phyloP scores from a whole-genome alignment of 2,113 vertebrate species.

The Hippocampus guttulatus region DNA sequence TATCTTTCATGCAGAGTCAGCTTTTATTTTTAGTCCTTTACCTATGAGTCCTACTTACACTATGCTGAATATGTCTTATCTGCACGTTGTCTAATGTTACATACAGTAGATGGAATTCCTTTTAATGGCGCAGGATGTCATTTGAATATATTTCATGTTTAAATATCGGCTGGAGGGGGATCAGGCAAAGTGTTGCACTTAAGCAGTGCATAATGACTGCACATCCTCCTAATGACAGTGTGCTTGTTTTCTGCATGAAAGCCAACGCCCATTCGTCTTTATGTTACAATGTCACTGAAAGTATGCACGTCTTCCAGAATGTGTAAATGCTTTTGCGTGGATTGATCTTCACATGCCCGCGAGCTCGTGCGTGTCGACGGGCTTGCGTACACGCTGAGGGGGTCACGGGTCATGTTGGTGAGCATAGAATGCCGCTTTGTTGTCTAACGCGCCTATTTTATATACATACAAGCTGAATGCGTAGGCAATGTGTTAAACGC shows the following conservation, averaged over 20 bases:
- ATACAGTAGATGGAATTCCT: constrained; percentile 61
- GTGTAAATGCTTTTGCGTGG: constrained; percentile 37
- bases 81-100: constrained; percentile 52
- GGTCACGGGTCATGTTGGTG: constrained; percentile 20
- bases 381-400: constrained; percentile 10
- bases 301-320: constrained; percentile 28
- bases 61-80: constrained; percentile 51
- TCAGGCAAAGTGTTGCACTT: constrained; percentile 74
- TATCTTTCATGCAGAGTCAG: constrained; percentile 70
- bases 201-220: constrained; percentile 49
- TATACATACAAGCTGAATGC: constrained; percentile 59
- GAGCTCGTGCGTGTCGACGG: not conserved
- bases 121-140: constrained; percentile 66
- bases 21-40: constrained; percentile 44
- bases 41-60: constrained; percentile 65
- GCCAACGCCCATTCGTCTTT: constrained; percentile 42
- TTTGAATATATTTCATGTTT: constrained; percentile 69
- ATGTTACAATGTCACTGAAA: constrained; percentile 52
- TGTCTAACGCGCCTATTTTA: constrained; percentile 45
- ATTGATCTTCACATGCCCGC: constrained; percentile 7
- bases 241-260: constrained; percentile 38
- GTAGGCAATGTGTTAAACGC: constrained; percentile 50
- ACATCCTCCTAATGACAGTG: constrained; percentile 25
- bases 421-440: constrained; percentile 31
- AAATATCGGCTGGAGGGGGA: constrained; percentile 65